phyloP scores from a whole-genome alignment of 2,888 invertebrate genomes.

The Pollenia angustigena region DNA sequence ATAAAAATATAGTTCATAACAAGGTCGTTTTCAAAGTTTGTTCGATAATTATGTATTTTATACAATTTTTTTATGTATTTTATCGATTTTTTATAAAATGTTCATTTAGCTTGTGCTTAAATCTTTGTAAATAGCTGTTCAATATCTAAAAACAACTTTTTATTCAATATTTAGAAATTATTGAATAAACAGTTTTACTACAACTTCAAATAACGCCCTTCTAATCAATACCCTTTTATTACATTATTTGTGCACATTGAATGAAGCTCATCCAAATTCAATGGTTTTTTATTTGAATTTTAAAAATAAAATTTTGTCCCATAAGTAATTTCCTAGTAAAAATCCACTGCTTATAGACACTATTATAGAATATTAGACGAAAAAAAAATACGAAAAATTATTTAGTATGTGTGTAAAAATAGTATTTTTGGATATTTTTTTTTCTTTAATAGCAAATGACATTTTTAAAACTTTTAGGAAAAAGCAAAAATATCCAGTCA shows the following conservation, averaged over 20 bases:
- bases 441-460: conserved; percentile 74
- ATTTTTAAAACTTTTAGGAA: conserved; percentile 70
- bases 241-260: conserved; percentile 44
- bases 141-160: background rate
- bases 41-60: no score
- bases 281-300: conserved; percentile 61
- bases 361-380: conserved; percentile 3
- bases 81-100: no score
- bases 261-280: conserved; percentile 62
- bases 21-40: no score
- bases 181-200: background rate
- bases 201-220: conserved; percentile 12
- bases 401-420: conserved; percentile 61
- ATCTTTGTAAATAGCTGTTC: no score
- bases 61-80: no score
- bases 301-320: conserved; percentile 68
- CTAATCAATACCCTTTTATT: conserved; percentile 24
- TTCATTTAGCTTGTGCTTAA: no score
- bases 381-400: no score
- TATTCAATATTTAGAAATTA: background rate
- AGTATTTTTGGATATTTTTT: conserved; percentile 72
- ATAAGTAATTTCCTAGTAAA: conserved; percentile 69
- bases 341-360: conserved; percentile 67
- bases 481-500: conserved; percentile 69
- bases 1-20: no score